Base-by-base conservation (phyloP, 2,113 vertebrate genomes). In the Coracopsis vasa region DNA sequence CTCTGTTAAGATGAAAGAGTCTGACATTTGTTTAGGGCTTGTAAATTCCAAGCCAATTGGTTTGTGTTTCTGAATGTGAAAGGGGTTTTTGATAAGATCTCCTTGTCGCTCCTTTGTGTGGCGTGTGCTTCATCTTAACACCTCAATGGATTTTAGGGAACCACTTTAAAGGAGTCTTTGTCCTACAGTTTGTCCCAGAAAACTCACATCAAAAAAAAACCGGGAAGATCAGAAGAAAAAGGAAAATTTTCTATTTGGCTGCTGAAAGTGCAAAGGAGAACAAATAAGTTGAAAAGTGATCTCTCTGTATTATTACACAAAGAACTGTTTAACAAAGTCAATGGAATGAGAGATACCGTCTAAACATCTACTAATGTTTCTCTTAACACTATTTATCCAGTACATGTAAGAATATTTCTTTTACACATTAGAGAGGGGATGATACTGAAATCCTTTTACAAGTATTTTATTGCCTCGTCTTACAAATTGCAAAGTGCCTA, bases 41-140 rank as follows among this genome's bases (percentile, higher is more conserved):
- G 97, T 98, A 98, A 98, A 98, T 98, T 97, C 97, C 98, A 98
- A 98, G 95, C 97, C 97, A 98, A 97, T 96, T 97, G 97, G 94
- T 93, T 97, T 97, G 97, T 96, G 97, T 97, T 98, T 93, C 96
- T 98, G 96, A 97, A 97, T 97, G 96, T 97, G 97, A 98, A 98
- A 98, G 96, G 90, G 74, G 86, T 97, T 97, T 96, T 94, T 92
- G 97, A 98, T 98, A 97, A 95, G 97, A 97, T 97, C 95, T 95
- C 79, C 95, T 98, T 98, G 97, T 97, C 86, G 96, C 86, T 97
- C 97, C 95, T 98, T 98, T 98, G 97, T 98, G 97, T 97, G 96
- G 96, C 97, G 96, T 98, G 97, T 97, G 96, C 97, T 98, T 96
- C 95, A 97, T 98, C 97, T 98, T 98, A 98, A 98, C 98, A 98